phyloP scores from a whole-genome alignment of 2,888 invertebrate species.

The Euplexia lucipara region DNA sequence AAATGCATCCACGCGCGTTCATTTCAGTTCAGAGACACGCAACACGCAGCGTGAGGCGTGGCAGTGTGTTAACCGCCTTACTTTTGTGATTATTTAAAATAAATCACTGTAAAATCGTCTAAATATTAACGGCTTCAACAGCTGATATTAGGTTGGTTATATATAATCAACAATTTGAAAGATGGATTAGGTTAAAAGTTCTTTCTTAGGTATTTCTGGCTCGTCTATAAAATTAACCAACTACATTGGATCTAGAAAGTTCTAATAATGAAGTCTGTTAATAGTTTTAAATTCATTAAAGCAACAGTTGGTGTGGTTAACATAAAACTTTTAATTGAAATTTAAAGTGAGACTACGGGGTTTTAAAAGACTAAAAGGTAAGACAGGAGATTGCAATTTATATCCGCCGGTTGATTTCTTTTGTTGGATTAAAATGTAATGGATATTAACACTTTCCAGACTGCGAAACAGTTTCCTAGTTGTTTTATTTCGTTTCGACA shows the following conservation, averaged over 20 bases:
- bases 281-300: conserved; percentile 42
- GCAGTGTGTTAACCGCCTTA: too few relatives aligned
- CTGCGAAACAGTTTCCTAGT: background rate
- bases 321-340: conserved; percentile 55
- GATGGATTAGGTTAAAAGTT: too few relatives aligned
- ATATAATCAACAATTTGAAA: too few relatives aligned
- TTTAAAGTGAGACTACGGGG: conserved; percentile 24
- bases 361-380: conserved; percentile 18
- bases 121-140: too few relatives aligned
- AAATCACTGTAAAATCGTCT: too few relatives aligned
- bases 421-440: conserved; percentile 13
- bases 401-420: conserved; percentile 18
- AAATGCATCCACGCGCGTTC: too few relatives aligned
- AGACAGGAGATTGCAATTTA: conserved; percentile 29
- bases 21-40: too few relatives aligned
- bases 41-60: too few relatives aligned
- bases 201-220: background rate
- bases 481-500: too few relatives aligned
- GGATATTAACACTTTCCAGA: background rate
- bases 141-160: too few relatives aligned
- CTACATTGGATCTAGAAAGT: background rate
- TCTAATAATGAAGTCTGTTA: conserved; percentile 1
- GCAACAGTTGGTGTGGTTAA: conserved; percentile 29
- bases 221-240: background rate
- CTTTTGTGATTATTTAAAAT: too few relatives aligned